Conservation (phyloP, 2,888 invertebrate genomes). For the Mamestra brassicae region DNA sequence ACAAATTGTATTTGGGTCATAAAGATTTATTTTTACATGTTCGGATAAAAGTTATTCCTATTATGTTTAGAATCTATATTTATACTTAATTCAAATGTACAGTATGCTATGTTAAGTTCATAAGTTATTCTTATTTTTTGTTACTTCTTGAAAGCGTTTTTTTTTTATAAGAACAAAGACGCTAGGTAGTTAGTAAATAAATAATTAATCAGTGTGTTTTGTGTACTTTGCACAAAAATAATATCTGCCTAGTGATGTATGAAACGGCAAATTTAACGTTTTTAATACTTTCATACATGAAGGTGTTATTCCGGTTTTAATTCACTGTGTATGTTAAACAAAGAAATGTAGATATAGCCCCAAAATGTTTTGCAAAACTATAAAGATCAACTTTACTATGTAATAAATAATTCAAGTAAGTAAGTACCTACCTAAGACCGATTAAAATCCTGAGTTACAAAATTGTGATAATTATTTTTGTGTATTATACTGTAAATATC, state of each 20-base stretch:
- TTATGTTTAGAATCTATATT: constrained; percentile 47
- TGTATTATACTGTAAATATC: constrained; percentile 70
- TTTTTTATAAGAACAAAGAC: neutral
- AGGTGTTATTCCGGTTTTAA: neutral
- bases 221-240: constrained; percentile 12
- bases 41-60: constrained; percentile 42
- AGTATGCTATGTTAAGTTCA: constrained; percentile 34
- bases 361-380: neutral
- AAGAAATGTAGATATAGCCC: neutral
- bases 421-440: constrained; percentile 15
- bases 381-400: neutral
- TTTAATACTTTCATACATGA: neutral
- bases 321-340: neutral
- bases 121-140: constrained; percentile 31
- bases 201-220: constrained; percentile 16
- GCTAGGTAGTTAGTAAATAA: neutral
- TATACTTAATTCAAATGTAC: constrained; percentile 48
- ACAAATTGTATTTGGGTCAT: constrained; percentile 21
- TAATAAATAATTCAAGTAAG: constrained; percentile 13
- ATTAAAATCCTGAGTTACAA: constrained; percentile 54
- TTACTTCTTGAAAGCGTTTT: constrained; percentile 5
- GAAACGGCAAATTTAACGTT: neutral
- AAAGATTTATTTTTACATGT: constrained; percentile 40
- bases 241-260: constrained; percentile 1
- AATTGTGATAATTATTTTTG: constrained; percentile 69